Base-by-base conservation (phyloP, 2,113 vertebrate species). In the Sarotherodon lohbergeri region DNA sequence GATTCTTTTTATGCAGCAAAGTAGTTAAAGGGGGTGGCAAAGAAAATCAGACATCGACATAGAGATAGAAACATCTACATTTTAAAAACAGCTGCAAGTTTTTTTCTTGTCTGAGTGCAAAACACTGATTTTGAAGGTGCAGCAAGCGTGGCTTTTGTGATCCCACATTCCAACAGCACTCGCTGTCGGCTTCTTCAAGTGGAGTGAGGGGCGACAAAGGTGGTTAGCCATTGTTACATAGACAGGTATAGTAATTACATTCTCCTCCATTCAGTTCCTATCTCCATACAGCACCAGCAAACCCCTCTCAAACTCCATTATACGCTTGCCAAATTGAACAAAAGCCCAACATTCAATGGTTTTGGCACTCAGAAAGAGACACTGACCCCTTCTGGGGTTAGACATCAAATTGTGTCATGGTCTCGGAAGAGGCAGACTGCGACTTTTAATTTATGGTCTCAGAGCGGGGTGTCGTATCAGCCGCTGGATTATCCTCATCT, bases 221-320 rank as follows among this genome's bases (percentile, higher is more conserved):
- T 94, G 92, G 91, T 93, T 88, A 86, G 87, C 93, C 39, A 94
- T 95, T 95, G 95, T 95, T 89, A 85, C 84, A 85, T 84, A 68
- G 92, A 94, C 93, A 92, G 92, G 90, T 93, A 88, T 93, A 92
- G 95, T 95, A 95, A 95, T 95, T 94, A 93, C 93, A 91, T 92
- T 94, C 94, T 91, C 89, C 83, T 83, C 91, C 80, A 88, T 94
- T 94, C 89, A 91, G 79, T 46, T 85, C 85, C 92, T 92, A 93
- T 94, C 91, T 92, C 85, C 76, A 88, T 91, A 84, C 90, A 83
- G 90, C 92, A 91, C 90, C 82, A 86, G 88, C 90, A 63, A 68
- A 73, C 13, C 82, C 87, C 55, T 88, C 86, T 94, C 89, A 91
- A 90, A 90, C 85, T 90, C 92, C 86, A 92, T 93, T 94, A 91